Conservation (phyloP, 2,113 vertebrate species). For the Diphyllodes magnificus region DNA sequence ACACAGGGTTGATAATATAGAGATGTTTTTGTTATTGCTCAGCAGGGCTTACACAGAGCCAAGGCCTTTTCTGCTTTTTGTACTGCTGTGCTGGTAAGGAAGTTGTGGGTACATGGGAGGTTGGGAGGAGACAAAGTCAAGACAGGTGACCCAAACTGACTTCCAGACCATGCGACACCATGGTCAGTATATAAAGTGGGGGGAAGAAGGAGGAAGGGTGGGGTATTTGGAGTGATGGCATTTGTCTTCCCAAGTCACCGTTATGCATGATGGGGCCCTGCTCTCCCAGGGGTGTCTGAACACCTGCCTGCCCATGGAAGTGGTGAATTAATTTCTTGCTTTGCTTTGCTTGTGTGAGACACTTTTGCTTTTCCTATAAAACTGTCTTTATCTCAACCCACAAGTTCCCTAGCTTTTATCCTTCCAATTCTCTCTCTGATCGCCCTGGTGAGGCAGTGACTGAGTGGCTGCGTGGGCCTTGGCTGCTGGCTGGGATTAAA, state of each 20-base stretch:
- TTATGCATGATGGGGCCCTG: background rate
- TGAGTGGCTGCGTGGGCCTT: fast-evolving
- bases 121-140: background rate
- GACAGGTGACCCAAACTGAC: background rate
- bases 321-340: background rate
- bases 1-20: background rate
- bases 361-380: background rate
- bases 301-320: background rate
- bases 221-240: background rate
- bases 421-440: background rate
- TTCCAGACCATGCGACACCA: background rate
- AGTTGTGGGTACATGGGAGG: background rate
- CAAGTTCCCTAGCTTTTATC: background rate
- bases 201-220: background rate
- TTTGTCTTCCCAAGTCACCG: background rate
- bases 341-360: background rate
- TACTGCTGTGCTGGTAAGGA: background rate
- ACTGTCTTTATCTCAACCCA: background rate
- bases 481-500: background rate
- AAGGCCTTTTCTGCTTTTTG: background rate
- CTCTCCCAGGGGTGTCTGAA: background rate
- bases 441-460: background rate
- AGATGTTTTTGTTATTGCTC: background rate
- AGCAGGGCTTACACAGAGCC: background rate
- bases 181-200: background rate